A percentile compares a stretch with the other conserved stretches of the same genome.
Evolutionary conservation across 2,113 vertebrate genomes (phyloP).

Genomic region (Halichoeres trimaculatus): DNA sequence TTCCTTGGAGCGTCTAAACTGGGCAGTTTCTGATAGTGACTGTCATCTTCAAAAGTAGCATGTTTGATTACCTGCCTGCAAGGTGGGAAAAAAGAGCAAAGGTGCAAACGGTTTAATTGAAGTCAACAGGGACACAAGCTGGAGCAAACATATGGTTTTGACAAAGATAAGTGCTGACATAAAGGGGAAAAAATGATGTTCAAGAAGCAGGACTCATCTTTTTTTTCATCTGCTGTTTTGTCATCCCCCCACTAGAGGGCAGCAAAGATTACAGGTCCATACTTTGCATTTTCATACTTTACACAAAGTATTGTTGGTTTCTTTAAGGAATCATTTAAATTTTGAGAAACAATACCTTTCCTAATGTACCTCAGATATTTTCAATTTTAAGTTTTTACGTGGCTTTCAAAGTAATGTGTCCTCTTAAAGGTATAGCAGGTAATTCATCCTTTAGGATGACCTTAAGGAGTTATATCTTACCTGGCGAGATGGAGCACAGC

Average conservation of each 20-base stretch:
- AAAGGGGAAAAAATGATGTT: no score
- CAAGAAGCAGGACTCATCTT: no score
- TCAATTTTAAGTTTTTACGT: background rate
- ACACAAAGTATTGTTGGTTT: background rate
- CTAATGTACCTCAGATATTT: background rate
- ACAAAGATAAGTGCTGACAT: no score
- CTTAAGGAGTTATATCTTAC: slow-evolving; percentile 72
- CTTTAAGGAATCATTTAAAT: no score
- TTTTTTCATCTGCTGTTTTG: no score
- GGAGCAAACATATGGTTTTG: no score
- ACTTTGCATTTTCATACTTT: no score
- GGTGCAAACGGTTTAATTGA: background rate
- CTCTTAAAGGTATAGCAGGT: background rate
- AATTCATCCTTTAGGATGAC: background rate
- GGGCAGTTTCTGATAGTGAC: slow-evolving; percentile 80
- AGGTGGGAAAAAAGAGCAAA: background rate
- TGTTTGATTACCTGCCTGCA: slow-evolving; percentile 90
- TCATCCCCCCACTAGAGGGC: slow-evolving; percentile 37
- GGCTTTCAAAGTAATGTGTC: background rate
- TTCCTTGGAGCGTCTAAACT: slow-evolving; percentile 84
- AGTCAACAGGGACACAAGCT: background rate
- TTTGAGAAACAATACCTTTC: background rate
- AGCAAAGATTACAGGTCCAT: slow-evolving; percentile 7
- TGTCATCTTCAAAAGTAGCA: slow-evolving; percentile 75
- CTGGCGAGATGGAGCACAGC: slow-evolving; percentile 94